Evolutionary conservation across 1,140 invertebrate species (phyloP), one percentile per base, ranked within the genome.

Genomic region (Polyergus mexicanus): DNA sequence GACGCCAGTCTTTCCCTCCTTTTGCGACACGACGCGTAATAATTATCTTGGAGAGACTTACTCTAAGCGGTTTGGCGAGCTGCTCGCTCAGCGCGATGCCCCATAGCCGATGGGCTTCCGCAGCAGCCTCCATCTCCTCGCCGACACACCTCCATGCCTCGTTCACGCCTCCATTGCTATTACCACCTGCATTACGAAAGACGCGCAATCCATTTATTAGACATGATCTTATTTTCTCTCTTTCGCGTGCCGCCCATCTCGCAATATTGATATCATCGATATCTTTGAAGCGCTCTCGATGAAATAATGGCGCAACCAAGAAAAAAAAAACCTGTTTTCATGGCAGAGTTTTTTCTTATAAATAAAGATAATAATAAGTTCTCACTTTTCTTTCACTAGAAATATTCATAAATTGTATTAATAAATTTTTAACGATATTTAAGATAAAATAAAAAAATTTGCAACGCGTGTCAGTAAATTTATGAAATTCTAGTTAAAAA

Each of bases 81-180:
- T 99, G 98, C 89, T 99, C 98, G 72, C 96, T 95, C 7, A 99
- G 94, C 22, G 97, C 96, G 77, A 96, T 96, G 75, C 97, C 97
- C 94, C 98, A 96, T 92, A 97, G 96, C 95, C 97, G 97, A 95
- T 99, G 98, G 56, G 98, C 96, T 93, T 99, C 98, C 32, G 98
- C 97, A 91, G 98, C 97, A 86, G 97, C 96, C 94, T 99, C 98
- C 97, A 99, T 98, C 94, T 98, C 98, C n/a, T 97, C 96, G 47
- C 97, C 98, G 65, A 98, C 97, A 86, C 97, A 96, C 94, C 98
- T 97, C 98, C 98, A 99, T 83, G 98, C 98, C 87, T 98, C 97
- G 80, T 97, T 97, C 65, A 98, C 96, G 69, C 97, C 98, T 16
- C 98, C 98, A 38, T 97, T 96, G 68, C 97, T 97, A 92, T 98